Evolutionary conservation across 1,140 invertebrate genomes (phyloP).

Genomic region (Papilio helenus): DNA sequence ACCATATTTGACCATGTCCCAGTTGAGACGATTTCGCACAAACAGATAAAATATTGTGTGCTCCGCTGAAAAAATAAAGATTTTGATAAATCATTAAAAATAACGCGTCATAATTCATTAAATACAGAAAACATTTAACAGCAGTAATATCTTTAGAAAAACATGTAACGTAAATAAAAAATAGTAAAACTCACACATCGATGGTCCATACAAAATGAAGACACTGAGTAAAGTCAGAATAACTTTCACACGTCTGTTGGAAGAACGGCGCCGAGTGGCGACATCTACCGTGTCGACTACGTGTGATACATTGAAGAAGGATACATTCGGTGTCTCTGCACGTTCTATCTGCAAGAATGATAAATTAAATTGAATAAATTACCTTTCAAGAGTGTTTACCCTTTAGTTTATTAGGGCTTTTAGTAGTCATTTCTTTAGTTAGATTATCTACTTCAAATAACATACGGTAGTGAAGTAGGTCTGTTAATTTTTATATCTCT

Average conservation of each 20-base stretch:
- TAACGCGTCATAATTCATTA: too few species aligned
- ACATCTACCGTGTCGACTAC: constrained; percentile 86
- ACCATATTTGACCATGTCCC: constrained; percentile 89
- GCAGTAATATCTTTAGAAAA: too few species aligned
- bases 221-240: constrained; percentile 86
- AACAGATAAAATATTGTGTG: constrained; percentile 87
- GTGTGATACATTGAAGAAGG: constrained; percentile 86
- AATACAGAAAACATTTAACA: too few species aligned
- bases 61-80: constrained; percentile 64
- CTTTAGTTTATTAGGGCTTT: too few species aligned
- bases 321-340: constrained; percentile 48
- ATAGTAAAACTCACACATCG: constrained; percentile 87
- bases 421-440: too few species aligned
- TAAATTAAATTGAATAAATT: neutral
- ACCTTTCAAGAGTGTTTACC: neutral
- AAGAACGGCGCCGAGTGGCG: constrained; percentile 85
- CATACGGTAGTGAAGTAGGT: too few species aligned
- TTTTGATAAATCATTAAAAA: neutral
- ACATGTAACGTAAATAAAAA: too few species aligned
- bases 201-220: constrained; percentile 87
- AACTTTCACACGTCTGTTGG: constrained; percentile 84
- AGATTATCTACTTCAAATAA: too few species aligned
- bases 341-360: constrained; percentile 63
- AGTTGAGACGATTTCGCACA: constrained; percentile 87
- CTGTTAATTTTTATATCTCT: too few species aligned